phyloP scores from a whole-genome alignment of 2,113 vertebrate species.

The Eira barbara region DNA sequence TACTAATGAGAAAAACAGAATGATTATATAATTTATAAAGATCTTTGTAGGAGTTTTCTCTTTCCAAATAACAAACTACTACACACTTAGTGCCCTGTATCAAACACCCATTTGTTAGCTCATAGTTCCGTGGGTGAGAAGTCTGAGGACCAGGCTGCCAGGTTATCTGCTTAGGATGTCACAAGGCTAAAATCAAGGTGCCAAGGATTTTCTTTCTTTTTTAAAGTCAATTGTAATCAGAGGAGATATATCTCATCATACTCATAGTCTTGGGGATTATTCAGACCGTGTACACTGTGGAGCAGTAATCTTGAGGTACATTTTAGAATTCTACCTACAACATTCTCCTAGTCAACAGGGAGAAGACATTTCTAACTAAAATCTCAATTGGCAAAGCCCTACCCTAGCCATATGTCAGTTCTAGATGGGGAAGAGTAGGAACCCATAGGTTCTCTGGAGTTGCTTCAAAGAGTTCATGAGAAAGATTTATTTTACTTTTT shows the following conservation, averaged over 20 bases:
- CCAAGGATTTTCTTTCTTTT: background rate
- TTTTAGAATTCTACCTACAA: background rate
- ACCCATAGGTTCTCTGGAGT: background rate
- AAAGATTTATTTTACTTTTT: background rate
- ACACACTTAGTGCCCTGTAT: background rate
- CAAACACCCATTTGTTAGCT: background rate
- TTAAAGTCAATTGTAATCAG: background rate
- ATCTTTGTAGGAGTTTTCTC: background rate
- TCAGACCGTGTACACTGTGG: background rate
- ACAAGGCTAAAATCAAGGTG: background rate
- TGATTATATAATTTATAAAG: background rate
- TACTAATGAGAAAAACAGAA: background rate
- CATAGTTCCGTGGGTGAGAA: background rate
- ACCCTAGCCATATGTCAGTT: background rate
- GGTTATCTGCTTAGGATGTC: background rate
- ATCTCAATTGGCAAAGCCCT: background rate
- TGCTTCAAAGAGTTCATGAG: background rate
- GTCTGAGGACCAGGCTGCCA: background rate
- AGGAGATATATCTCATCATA: background rate
- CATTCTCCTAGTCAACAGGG: background rate
- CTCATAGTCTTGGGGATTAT: background rate
- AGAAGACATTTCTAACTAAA: background rate
- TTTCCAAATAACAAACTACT: background rate
- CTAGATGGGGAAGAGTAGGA: background rate
- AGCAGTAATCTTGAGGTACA: background rate